These are phyloP conservation scores for Neodiprion virginianus DNA, from an alignment of 1,140 invertebrate species.

Conservation along the genomic window DNA sequence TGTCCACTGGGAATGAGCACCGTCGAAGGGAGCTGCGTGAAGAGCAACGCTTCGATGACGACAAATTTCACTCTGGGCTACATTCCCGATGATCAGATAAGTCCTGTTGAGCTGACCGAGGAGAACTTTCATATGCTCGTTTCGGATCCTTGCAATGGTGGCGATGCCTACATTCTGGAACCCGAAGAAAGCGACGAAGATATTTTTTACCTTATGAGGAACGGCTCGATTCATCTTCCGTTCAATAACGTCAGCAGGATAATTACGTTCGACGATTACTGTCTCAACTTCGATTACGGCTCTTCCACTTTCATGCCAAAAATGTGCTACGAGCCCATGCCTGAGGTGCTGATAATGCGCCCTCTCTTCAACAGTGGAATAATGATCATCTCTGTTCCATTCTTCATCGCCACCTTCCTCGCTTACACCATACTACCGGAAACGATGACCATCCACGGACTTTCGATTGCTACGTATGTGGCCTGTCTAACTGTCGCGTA, in stretches of 20 bases:
- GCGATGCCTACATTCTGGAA: conserved; percentile 52
- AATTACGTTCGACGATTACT: conserved; percentile 54
- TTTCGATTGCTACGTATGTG: conserved; percentile 62
- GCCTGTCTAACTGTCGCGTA: conserved; percentile 60
- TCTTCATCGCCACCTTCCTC: conserved; percentile 61
- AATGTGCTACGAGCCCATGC: conserved; percentile 35
- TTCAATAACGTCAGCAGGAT: conserved; percentile 32
- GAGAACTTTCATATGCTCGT: conserved; percentile 22
- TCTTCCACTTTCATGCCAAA: conserved; percentile 60
- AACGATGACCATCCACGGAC: conserved; percentile 63
- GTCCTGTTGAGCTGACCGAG: neutral
- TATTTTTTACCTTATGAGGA: conserved; percentile 60
- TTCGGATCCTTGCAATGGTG: conserved; percentile 25
- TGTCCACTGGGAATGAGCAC: neutral
- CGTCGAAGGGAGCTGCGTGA: neutral
- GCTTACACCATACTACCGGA: conserved; percentile 63
- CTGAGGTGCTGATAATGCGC: conserved; percentile 39
- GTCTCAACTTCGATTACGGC: conserved; percentile 53
- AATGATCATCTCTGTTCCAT: conserved; percentile 62
- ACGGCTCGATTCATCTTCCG: conserved; percentile 62
- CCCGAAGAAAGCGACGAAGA: conserved; percentile 55
- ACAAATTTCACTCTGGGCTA: neutral
- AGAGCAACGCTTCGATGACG: neutral
- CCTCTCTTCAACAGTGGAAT: conserved; percentile 54
- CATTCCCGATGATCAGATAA: neutral